Evolutionary conservation across 2,888 invertebrate genomes (phyloP), one percentile per base, ranked within the genome.

Genomic region (Eucera pruinosa): DNA sequence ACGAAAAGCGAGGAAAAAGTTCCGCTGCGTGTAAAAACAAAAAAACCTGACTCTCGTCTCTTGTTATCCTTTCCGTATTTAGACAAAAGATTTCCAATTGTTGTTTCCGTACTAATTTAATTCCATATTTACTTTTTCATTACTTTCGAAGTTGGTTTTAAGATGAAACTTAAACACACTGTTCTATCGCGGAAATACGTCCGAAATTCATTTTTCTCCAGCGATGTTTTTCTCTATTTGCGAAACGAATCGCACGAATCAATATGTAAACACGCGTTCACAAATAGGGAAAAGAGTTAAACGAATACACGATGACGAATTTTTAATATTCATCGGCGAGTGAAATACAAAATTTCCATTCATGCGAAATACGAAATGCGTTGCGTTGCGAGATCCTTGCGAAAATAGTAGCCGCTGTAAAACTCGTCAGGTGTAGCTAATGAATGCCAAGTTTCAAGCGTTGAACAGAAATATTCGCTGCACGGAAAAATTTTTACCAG

Each of bases 401-500:
- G 2, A 2, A 15, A 41, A 65, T 43, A n/a, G 27, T 6, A 5
- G 5, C 15, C 11, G n/a, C 23, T 11, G 27, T 61, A 50, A 48
- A 61, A 23, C 41, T 20, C 27, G 6, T 20, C 39, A 25, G 20
- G 30, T 20, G 45, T 20, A 23, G 15, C 23, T 43, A 52, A 58
- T 36, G 57, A 60, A 58, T 36, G 36, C 23, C 9, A 58, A 68
- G 27, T 52, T 43, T 45, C 7, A 45, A 58, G 23, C 13, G 20
- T 11, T 33, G 41, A 39, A 52, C 33, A 27, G 43, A n/a, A n/a
- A 68, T 43, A 52, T 30, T 45, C 15, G 41, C 30, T 2, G 20
- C 25, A 25, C 18, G 11, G 18, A 13, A 45, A 72, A 25, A 45
- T 30, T 58, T 72, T 67, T 58, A 50, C n/a, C 33, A n/a, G 7